Conservation (phyloP, 1,140 invertebrate genomes). For the Rhyzopertha dominica region DNA sequence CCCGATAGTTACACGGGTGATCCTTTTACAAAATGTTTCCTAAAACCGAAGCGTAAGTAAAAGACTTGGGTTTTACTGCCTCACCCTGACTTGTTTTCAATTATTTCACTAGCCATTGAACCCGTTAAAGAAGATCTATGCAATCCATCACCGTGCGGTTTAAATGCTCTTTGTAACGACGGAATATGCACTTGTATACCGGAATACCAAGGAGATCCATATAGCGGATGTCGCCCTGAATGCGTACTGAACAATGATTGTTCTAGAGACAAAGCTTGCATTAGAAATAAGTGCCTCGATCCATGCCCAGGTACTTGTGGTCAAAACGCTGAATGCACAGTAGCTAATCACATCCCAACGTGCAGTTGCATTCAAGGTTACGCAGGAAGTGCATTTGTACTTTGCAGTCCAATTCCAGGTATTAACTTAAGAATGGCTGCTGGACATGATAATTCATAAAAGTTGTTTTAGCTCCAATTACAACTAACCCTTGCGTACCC, state of each 20-base stretch:
- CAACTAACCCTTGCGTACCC: conserved; percentile 61
- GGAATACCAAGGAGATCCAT: conserved; percentile 57
- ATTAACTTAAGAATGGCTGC: conserved; percentile 23
- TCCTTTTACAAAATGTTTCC: conserved; percentile 58
- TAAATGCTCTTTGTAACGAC: conserved; percentile 60
- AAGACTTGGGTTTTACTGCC: conserved; percentile 35
- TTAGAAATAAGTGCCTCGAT: conserved; percentile 56
- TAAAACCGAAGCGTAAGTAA: conserved; percentile 43
- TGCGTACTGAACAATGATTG: conserved; percentile 58
- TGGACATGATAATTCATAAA: not conserved
- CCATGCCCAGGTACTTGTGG: conserved; percentile 62
- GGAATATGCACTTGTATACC: conserved; percentile 59
- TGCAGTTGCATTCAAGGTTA: conserved; percentile 61
- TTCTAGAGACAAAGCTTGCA: conserved; percentile 53
- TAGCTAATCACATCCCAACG: conserved; percentile 60
- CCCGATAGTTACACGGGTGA: conserved; percentile 62
- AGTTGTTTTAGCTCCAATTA: no score
- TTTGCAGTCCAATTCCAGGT: conserved; percentile 55
- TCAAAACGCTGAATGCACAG: conserved; percentile 63
- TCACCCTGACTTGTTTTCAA: conserved; percentile 37
- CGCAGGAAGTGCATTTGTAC: conserved; percentile 67
- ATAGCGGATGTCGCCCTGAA: conserved; percentile 57
- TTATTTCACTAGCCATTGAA: conserved; percentile 33
- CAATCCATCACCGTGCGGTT: conserved; percentile 66
- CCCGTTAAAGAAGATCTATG: conserved; percentile 53